Percentiles rank a stretch among this genome's conserved stretches.
These are phyloP conservation scores for Benthosema pterotum DNA, from an alignment of 2,797 vertebrate genomes.

Conservation along the genomic window DNA sequence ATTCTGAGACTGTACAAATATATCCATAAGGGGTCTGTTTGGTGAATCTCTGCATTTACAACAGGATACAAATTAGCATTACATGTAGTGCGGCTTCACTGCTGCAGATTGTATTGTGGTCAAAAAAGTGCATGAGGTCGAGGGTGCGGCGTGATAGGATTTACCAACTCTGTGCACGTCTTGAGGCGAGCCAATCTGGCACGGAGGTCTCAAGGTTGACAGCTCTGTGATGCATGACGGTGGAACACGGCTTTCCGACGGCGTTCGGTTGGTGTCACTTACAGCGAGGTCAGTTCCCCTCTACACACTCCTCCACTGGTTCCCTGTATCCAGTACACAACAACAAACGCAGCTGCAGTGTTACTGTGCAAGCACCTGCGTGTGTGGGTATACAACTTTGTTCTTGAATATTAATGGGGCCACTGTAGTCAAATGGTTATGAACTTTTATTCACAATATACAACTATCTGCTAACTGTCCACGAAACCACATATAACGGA, in stretches of 20 bases:
- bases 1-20: too few species aligned
- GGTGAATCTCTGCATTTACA: too few species aligned
- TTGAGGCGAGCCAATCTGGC: conserved; percentile 28
- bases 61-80: too few species aligned
- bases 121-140: conserved; percentile 27
- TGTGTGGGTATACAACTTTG: background rate
- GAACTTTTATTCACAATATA: too few species aligned
- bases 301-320: conserved; percentile 20
- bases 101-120: too few species aligned
- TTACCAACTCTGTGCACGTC: conserved; percentile 50
- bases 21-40: too few species aligned
- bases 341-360: conserved; percentile 26
- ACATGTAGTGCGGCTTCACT: too few species aligned
- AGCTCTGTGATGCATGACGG: conserved; percentile 60
- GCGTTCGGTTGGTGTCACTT: conserved; percentile 28
- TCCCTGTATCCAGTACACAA: conserved; percentile 23
- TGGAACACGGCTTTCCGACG: conserved; percentile 45
- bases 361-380: conserved; percentile 8
- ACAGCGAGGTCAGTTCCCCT: conserved; percentile 60
- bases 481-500: too few species aligned
- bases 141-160: conserved; percentile 16
- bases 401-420: background rate
- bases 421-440: too few species aligned
- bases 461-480: too few species aligned
- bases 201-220: conserved; percentile 51